phyloP scores from a whole-genome alignment of 2,113 vertebrate genomes.

The Nesogale talazaci region DNA sequence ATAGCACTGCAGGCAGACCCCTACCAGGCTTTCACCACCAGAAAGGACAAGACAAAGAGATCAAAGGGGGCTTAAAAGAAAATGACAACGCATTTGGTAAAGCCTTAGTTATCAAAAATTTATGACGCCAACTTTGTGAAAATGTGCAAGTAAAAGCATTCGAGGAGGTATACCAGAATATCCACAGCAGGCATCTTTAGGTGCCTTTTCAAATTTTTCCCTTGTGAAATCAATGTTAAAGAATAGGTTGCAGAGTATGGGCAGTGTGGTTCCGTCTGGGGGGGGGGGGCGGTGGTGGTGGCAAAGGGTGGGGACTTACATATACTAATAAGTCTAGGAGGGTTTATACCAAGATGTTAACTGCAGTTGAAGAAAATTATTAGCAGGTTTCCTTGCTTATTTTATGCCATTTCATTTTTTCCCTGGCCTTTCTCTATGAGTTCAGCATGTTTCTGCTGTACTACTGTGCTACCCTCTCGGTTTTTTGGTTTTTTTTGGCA shows the following conservation, averaged over 20 bases:
- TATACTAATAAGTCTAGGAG: background rate
- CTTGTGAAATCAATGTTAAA: slow-evolving; percentile 24
- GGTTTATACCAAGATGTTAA: background rate
- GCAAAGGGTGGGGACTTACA: background rate
- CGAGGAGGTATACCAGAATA: background rate
- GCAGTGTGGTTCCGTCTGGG: background rate
- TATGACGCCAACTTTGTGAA: background rate
- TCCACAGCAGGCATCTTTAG: background rate
- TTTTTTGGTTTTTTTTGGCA: too few species aligned
- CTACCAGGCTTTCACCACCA: too few species aligned
- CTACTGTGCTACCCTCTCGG: too few species aligned
- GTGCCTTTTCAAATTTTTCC: background rate
- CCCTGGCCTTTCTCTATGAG: background rate
- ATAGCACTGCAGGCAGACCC: too few species aligned
- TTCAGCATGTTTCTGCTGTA: too few species aligned
- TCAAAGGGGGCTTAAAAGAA: too few species aligned
- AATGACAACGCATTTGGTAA: too few species aligned
- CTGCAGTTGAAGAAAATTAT: background rate
- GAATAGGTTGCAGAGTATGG: background rate
- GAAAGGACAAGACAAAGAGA: too few species aligned
- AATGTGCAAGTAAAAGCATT: background rate
- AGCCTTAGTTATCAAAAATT: too few species aligned
- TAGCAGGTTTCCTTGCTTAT: too few species aligned
- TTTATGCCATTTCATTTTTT: background rate
- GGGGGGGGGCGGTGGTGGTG: too few species aligned